Evolutionary conservation across 2,113 vertebrate genomes (phyloP).

Genomic region (Meleagris gallopavo): DNA sequence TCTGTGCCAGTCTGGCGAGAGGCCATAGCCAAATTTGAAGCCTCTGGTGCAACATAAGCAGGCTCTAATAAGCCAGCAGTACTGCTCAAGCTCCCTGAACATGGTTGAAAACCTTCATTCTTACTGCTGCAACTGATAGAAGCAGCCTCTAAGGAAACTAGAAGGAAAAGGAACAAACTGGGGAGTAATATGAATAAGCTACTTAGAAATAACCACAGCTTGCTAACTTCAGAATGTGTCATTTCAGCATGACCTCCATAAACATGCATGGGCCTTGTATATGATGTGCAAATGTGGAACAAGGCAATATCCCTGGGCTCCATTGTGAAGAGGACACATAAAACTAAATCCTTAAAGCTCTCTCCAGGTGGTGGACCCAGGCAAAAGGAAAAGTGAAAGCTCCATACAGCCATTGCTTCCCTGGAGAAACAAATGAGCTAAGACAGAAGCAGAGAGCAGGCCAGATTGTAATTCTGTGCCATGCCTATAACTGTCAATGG

Average conservation of each 20-base stretch:
- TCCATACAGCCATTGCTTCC: not conserved
- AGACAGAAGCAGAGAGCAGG: not conserved
- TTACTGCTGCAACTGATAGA: not conserved
- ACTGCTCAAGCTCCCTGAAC: not conserved
- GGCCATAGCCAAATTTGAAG: not conserved
- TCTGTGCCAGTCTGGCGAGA: not conserved
- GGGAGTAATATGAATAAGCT: not conserved
- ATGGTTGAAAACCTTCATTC: not conserved
- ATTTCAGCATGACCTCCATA: not conserved
- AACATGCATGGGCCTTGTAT: not conserved
- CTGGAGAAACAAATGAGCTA: rapidly evolving
- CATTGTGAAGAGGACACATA: rapidly evolving
- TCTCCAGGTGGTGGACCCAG: too few species aligned
- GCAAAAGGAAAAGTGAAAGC: not conserved
- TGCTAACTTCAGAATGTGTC: rapidly evolving
- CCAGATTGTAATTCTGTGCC: not conserved
- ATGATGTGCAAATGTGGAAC: rapidly evolving
- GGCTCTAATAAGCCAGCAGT: not conserved
- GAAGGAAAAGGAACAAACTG: not conserved
- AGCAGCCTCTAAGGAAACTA: not conserved
- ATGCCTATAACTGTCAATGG: not conserved
- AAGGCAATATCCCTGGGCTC: not conserved
- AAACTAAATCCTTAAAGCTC: not conserved
- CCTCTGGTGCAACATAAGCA: not conserved
- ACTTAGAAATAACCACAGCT: not conserved